These are phyloP conservation scores for Anticlea derivata DNA, from an alignment of 2,888 invertebrate genomes.

Conservation along the genomic window DNA sequence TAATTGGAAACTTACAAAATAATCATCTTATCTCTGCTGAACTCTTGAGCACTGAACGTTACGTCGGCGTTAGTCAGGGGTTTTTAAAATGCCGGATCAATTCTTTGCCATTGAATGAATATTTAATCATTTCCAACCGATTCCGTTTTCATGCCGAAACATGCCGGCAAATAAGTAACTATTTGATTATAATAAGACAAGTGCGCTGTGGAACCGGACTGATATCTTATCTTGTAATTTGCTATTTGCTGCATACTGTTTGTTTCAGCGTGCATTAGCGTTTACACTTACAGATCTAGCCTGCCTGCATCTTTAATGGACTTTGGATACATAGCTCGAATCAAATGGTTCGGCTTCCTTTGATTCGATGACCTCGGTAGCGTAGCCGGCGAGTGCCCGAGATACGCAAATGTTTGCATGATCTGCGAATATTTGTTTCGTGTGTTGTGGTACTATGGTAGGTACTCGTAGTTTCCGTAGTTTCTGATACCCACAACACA, in stretches of 20 bases:
- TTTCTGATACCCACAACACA: too few relatives aligned
- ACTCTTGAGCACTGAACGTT: not conserved
- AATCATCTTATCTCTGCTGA: not conserved
- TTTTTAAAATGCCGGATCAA: too few relatives aligned
- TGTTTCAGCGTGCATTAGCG: slow-evolving; percentile 21
- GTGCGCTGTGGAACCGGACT: slow-evolving; percentile 3
- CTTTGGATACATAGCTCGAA: not conserved
- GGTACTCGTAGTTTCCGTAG: too few relatives aligned
- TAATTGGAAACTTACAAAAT: slow-evolving; percentile 20
- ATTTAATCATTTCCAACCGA: too few relatives aligned
- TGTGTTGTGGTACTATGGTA: too few relatives aligned
- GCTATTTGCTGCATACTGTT: slow-evolving; percentile 19
- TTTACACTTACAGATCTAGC: slow-evolving; percentile 15
- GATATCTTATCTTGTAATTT: slow-evolving; percentile 19
- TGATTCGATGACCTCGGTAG: too few relatives aligned
- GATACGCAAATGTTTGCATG: too few relatives aligned
- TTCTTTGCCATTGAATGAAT: too few relatives aligned
- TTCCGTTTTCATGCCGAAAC: too few relatives aligned
- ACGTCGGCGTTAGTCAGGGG: too few relatives aligned
- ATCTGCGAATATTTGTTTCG: too few relatives aligned
- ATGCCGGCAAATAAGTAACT: not conserved
- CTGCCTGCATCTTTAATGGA: slow-evolving; percentile 13
- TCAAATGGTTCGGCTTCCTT: not conserved
- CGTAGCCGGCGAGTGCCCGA: too few relatives aligned
- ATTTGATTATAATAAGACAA: not conserved